Evolutionary conservation across 2,113 vertebrate species (phyloP).

Genomic region (Myotis lucifugus): DNA sequence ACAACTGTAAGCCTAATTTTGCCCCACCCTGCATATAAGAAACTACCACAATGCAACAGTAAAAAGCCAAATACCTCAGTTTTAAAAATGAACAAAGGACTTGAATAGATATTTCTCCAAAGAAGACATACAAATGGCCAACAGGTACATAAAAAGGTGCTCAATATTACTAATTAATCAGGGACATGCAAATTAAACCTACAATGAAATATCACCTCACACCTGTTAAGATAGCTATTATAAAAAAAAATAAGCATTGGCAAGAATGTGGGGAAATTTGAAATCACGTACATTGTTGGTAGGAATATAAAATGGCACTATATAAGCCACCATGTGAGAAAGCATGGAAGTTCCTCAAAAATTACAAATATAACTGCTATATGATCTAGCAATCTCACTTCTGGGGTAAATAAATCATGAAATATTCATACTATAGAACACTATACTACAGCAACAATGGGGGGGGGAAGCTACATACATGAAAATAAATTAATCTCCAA

Average conservation of each 20-base stretch:
- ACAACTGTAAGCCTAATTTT: background rate
- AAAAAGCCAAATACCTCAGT: background rate
- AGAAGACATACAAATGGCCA: background rate
- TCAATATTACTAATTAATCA: no score
- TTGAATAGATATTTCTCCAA: background rate
- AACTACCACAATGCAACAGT: background rate
- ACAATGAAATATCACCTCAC: background rate
- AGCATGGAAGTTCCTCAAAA: background rate
- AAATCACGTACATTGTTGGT: background rate
- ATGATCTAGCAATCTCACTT: background rate
- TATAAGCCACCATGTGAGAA: background rate
- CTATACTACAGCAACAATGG: background rate
- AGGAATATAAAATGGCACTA: background rate
- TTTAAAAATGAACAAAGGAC: background rate
- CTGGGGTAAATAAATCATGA: background rate
- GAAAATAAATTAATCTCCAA: background rate
- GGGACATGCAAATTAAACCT: no score
- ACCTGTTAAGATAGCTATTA: background rate
- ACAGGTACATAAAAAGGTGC: background rate
- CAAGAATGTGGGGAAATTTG: background rate
- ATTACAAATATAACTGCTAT: background rate
- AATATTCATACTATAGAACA: background rate
- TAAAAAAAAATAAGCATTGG: background rate
- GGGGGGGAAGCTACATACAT: background rate
- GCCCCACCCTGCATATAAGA: background rate